A percentile compares a stretch with the other conserved stretches of the same genome.
Evolutionary conservation across 2,888 invertebrate species (phyloP).

Genomic region (Drosophila austrosaltans): DNA sequence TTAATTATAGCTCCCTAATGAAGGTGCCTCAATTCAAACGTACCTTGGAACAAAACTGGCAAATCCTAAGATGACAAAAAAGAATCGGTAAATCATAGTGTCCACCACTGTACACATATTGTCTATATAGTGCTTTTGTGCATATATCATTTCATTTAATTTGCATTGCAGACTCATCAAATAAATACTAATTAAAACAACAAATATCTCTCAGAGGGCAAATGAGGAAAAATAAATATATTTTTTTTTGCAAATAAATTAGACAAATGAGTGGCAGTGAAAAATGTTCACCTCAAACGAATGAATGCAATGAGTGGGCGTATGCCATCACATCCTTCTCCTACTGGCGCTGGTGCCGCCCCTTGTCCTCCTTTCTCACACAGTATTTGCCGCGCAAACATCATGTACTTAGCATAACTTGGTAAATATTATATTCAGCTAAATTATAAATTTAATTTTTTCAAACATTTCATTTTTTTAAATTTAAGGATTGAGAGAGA

Average conservation of each 20-base stretch:
- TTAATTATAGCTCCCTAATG: too few species aligned
- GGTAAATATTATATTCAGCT: too few species aligned
- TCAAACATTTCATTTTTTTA: too few species aligned
- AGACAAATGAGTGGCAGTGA: constrained; percentile 46
- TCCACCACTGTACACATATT: neutral
- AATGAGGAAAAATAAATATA: constrained; percentile 1
- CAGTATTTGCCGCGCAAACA: neutral
- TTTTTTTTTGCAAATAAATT: constrained; percentile 37
- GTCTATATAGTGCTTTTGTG: neutral
- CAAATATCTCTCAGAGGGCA: constrained; percentile 22
- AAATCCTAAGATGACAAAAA: too few species aligned
- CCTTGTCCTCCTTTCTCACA: neutral
- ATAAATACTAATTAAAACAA: constrained; percentile 48
- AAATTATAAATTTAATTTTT: too few species aligned
- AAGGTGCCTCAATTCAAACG: too few species aligned
- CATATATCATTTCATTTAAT: constrained; percentile 17
- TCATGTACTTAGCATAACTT: neutral
- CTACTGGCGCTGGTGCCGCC: neutral
- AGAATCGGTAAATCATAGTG: too few species aligned
- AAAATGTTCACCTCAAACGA: constrained; percentile 31
- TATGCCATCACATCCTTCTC: neutral
- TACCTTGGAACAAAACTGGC: too few species aligned
- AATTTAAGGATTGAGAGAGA: too few species aligned
- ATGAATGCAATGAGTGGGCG: constrained; percentile 28
- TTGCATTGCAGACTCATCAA: constrained; percentile 28